Base-by-base conservation (phyloP, 2,888 invertebrate genomes). In the Thysanoteuthis rhombus region DNA sequence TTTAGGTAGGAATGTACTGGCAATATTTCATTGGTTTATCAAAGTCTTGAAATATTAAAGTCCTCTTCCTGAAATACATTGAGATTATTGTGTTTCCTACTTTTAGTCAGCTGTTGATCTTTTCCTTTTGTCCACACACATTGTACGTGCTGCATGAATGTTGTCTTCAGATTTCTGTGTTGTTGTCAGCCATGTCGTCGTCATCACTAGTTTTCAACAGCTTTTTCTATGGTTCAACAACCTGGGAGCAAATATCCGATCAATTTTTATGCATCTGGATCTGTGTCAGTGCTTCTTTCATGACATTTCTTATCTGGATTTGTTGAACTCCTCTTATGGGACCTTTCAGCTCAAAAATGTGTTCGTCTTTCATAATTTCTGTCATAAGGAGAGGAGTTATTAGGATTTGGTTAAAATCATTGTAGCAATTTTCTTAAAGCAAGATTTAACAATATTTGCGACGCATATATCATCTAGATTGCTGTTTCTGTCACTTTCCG, bases 1-100 rank as follows among this genome's bases (percentile, higher is more conserved):
- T 45, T 92, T 92, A 92, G 92, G 92, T 92, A 92, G 92, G 92
- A 92, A 45, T 42, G 16, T 42, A n/a, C 92, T 92, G 45, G 92
- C 36, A 75, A 75, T 75, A 75, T 75, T 75, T 75, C n/a, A 75
- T 75, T 75, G n/a, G 75, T 75, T 75, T n/a, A 75, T 75, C 75
- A 75, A n/a, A 75, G 75, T 75, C 19, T 75, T 75, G 25, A 75
- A n/a, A 75, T 36, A n/a, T 75, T 75, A n/a, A 75, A 75, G 16
- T 75, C n/a, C 75, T 75, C 75, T 36, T 75, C 19, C 75, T 36
- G 19, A 75, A 75, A 75, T 75, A n/a, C 75, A 12, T n/a, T 75
- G 16, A 75, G 75, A 12, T 75, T 16, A 10, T 75, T 75, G 19
- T n/a, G 75, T 75, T 19, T 25, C 52, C 52, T 25, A 22, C 52